Base-by-base conservation (phyloP, 53 echinoderm and acorn worm genomes). In the Luidia sarsii region DNA sequence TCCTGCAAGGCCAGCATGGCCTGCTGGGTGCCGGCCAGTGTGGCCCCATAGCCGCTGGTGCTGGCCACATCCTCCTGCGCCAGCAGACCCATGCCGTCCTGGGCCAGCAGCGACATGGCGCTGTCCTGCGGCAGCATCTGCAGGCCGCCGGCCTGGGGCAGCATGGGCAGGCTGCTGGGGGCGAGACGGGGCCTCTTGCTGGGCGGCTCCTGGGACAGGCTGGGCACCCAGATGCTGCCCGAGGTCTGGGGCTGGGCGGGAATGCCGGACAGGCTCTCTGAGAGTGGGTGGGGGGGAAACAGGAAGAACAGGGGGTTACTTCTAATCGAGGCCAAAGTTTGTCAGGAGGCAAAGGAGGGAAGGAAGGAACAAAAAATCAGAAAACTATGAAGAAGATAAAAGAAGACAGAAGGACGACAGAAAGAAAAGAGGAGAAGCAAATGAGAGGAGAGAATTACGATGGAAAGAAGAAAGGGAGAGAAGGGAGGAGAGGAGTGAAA, bases 71-170 rank as follows among this genome's bases (percentile, higher is more conserved):
- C 61, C 0, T 61, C 61, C 33, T 33, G 61, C 13, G 61, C 4
- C 13, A 61, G 31, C 33, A 61, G 11, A 18, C 32, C 9, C 61
- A 61, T 61, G 18, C 32, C 3, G 33, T 61, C 61, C 14, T 33
- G 61, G 7, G 61, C 31, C 61, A 61, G 11, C 61, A 61, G 13
- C 13, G 61, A 28, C 61, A 61, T 61, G 56, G 23, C n/a, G 41
- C 41, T 41, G 33, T 33, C 61, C 61, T 61, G 61, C 11, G 61
- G 33, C 61, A 61, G 9, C 51, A 51, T 51, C 3, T 11, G 41
- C 41, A 41, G 41, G 32, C 31, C 33, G 33, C 33, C 33, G 33
- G 31, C 61, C 14, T 61, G 61, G 7, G 61, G 18, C 61, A 61
- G 11, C 61, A 61, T 33, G 2, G 61, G 33, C 61, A 61, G 31